Conservation (phyloP, 2,113 vertebrate genomes). For the Lipophrys pholis region DNA sequence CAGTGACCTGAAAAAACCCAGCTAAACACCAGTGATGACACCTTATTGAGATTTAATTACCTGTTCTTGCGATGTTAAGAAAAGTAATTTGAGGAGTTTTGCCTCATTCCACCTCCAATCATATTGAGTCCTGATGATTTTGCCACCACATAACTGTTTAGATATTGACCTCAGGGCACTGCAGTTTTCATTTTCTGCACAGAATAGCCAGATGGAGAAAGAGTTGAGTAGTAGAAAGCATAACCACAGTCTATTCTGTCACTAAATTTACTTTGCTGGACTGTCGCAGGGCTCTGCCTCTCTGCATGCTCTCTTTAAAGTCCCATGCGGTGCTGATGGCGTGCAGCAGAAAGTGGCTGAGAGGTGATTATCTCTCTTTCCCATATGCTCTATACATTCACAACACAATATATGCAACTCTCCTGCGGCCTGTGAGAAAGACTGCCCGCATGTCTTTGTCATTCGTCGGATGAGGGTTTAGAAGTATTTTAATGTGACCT, state of each 20-base stretch:
- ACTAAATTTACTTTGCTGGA: conserved; percentile 46
- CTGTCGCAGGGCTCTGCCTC: conserved; percentile 48
- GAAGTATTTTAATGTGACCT: conserved; percentile 19
- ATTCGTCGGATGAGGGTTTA: not conserved
- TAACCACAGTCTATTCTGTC: conserved; percentile 45
- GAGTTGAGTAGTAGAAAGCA: conserved; percentile 29
- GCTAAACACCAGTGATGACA: conserved; percentile 7
- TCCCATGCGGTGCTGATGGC: conserved; percentile 49
- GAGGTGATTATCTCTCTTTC: conserved; percentile 53
- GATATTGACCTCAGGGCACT: conserved; percentile 35
- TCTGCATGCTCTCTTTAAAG: conserved; percentile 45
- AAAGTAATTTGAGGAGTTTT: conserved; percentile 37
- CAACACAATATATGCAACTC: conserved; percentile 12
- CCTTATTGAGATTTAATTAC: conserved; percentile 29
- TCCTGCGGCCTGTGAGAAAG: not conserved
- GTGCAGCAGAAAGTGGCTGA: conserved; percentile 33
- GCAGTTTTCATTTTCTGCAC: conserved; percentile 52
- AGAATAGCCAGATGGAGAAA: conserved; percentile 42
- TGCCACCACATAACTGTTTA: conserved; percentile 23
- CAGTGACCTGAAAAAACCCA: conserved; percentile 31
- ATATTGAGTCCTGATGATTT: conserved; percentile 21
- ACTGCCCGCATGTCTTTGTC: not conserved
- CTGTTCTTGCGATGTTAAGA: conserved; percentile 9
- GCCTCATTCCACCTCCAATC: conserved; percentile 23
- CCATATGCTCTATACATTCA: conserved; percentile 40